phyloP scores from a whole-genome alignment of 2,113 vertebrate species.

The Chlorocebus sabaeus region DNA sequence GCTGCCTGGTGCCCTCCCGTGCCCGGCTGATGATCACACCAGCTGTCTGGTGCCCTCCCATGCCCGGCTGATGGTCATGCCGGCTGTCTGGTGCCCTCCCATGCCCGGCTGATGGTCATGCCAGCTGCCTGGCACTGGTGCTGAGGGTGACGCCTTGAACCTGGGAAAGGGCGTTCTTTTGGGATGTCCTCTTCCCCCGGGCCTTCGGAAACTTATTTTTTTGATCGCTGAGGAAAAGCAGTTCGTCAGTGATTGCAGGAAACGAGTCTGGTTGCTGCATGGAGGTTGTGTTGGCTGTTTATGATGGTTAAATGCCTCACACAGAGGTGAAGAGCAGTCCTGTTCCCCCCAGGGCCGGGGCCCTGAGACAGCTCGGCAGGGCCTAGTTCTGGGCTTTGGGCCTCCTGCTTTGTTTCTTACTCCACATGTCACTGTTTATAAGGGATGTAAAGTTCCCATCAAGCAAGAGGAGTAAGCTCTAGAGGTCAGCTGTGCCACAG shows the following conservation, averaged over 20 bases:
- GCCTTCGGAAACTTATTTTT: neutral
- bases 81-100: no score
- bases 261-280: neutral
- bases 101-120: neutral
- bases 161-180: neutral
- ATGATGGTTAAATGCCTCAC: neutral
- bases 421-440: no score
- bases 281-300: neutral
- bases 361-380: neutral
- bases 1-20: no score
- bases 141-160: neutral
- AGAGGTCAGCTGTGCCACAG: no score
- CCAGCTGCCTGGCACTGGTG: neutral
- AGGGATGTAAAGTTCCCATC: neutral
- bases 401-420: no score
- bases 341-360: neutral
- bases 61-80: neutral
- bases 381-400: neutral
- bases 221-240: neutral
- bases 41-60: no score
- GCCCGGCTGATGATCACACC: rapidly evolving
- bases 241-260: neutral
- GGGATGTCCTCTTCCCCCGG: neutral
- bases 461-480: neutral
- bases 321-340: neutral